Conservation (phyloP, 2,888 invertebrate species). For the Tetheella fluctuosa region DNA sequence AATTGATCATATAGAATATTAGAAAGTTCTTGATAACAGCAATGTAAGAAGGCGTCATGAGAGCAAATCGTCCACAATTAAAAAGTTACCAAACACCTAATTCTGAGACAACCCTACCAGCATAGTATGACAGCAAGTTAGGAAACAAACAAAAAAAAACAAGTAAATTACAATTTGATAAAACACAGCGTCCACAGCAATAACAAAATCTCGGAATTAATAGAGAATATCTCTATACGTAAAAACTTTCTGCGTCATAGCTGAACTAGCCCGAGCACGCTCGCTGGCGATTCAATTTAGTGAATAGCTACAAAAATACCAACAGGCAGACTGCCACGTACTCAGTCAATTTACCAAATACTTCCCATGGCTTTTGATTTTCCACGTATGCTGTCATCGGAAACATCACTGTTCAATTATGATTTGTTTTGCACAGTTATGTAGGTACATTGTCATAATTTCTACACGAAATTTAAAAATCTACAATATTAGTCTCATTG, state of each 20-base stretch:
- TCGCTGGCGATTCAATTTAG: constrained; percentile 43
- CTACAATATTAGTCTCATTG: too few species aligned
- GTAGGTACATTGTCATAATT: background rate
- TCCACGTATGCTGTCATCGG: constrained; percentile 14
- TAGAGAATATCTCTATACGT: background rate
- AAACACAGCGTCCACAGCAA: background rate
- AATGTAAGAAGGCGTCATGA: too few species aligned
- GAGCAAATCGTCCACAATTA: too few species aligned
- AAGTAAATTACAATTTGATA: background rate
- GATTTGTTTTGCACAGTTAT: constrained; percentile 1
- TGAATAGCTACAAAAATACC: constrained; percentile 51
- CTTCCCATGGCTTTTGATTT: constrained; percentile 18
- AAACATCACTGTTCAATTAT: background rate
- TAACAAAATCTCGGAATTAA: background rate
- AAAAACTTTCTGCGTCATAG: constrained; percentile 6
- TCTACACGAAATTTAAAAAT: background rate
- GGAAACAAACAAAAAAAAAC: background rate
- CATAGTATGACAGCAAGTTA: too few species aligned
- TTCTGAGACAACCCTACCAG: too few species aligned
- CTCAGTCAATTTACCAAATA: constrained; percentile 26
- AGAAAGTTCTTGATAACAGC: too few species aligned
- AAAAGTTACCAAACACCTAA: too few species aligned
- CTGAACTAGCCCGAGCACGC: background rate
- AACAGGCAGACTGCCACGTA: constrained; percentile 21
- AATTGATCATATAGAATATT: too few species aligned